phyloP scores from a whole-genome alignment of 2,888 invertebrate genomes.

The Leuctra nigra region DNA sequence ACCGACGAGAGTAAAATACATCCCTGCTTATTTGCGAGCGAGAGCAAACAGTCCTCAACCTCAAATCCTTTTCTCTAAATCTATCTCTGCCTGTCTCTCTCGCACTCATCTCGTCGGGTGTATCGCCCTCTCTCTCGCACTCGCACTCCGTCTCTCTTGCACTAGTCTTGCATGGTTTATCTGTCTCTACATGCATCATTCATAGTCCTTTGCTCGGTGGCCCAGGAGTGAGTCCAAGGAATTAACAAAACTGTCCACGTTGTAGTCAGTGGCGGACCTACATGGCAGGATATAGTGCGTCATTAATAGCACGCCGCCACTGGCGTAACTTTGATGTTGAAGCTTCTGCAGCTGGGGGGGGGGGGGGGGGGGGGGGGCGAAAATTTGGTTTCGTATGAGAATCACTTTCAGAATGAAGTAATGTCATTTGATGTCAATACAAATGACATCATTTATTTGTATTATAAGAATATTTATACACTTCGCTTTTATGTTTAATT shows the following conservation, averaged over 20 bases:
- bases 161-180: not conserved
- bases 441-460: too few relatives aligned
- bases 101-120: too few relatives aligned
- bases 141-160: not conserved
- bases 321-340: too few relatives aligned
- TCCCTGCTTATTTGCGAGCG: not conserved
- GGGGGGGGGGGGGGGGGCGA: not conserved
- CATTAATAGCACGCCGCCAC: too few relatives aligned
- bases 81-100: not conserved
- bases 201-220: not conserved
- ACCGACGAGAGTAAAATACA: not conserved
- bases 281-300: not conserved
- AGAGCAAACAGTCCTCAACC: not conserved
- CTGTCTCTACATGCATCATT: slow-evolving; percentile 6
- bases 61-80: slow-evolving; percentile 9
- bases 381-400: too few relatives aligned
- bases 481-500: too few relatives aligned
- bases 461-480: too few relatives aligned
- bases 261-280: not conserved
- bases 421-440: too few relatives aligned
- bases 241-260: slow-evolving; percentile 3
- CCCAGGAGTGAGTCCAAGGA: not conserved
- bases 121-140: not conserved
- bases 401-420: too few relatives aligned
- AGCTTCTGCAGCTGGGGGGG: too few relatives aligned